A percentile compares a stretch with the other conserved stretches of the same genome.
These are phyloP conservation scores for Ametastegia equiseti DNA, from an alignment of 2,888 invertebrate species.

Conservation along the genomic window DNA sequence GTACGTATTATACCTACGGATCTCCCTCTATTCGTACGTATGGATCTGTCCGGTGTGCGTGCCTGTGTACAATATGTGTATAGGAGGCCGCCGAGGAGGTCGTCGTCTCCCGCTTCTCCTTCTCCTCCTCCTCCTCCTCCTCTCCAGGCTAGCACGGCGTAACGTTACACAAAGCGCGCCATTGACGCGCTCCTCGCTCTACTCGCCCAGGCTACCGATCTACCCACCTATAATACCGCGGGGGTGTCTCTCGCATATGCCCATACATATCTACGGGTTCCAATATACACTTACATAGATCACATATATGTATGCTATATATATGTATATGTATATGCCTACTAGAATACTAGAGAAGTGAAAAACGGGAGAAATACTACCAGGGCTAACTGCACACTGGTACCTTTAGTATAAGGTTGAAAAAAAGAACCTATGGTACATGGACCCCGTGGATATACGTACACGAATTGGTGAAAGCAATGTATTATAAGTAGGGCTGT, in stretches of 20 bases:
- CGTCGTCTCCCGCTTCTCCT: slow-evolving; percentile 24
- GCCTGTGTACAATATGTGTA: neutral
- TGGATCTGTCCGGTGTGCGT: neutral
- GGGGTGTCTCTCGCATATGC: neutral
- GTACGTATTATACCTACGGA: no score
- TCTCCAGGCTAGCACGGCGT: slow-evolving; percentile 52
- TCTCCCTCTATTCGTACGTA: no score
- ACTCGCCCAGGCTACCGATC: slow-evolving; percentile 46
- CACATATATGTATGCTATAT: no score
- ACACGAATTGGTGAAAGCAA: no score
- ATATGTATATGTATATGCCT: neutral
- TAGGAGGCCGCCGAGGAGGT: slow-evolving; percentile 29
- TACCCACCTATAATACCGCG: slow-evolving; percentile 39
- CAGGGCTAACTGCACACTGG: neutral
- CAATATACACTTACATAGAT: neutral
- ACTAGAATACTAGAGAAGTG: neutral
- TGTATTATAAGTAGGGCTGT: no score
- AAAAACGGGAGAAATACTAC: slow-evolving; percentile 6
- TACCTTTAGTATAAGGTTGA: no score
- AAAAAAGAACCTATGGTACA: no score
- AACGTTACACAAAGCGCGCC: slow-evolving; percentile 59
- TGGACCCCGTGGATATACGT: no score
- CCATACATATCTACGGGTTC: neutral
- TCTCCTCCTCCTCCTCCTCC: slow-evolving; percentile 14
- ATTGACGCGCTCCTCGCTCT: slow-evolving; percentile 59